These are phyloP conservation scores for Zaprionus ghesquierei DNA, from an alignment of 1,140 invertebrate genomes.

Conservation along the genomic window DNA sequence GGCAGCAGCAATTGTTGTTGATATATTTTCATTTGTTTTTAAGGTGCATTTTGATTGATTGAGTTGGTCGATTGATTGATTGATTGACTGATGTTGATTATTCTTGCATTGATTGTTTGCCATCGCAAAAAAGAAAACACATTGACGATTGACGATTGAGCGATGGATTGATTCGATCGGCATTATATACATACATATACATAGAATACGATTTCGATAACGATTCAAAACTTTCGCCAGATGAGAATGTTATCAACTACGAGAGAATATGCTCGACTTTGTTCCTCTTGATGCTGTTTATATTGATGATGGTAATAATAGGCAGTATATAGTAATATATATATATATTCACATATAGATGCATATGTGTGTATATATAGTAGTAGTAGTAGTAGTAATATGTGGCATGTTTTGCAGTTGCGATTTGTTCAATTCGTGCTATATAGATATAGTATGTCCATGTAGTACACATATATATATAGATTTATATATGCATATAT, in stretches of 20 bases:
- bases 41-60: slow-evolving; percentile 29
- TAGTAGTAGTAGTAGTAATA: slow-evolving; percentile 30
- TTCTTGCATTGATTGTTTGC: background rate
- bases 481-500: slow-evolving; percentile 37
- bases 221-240: slow-evolving; percentile 1
- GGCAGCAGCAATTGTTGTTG: slow-evolving; percentile 47
- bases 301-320: slow-evolving; percentile 30
- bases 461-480: background rate
- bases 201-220: slow-evolving; percentile 6
- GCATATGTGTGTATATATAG: background rate
- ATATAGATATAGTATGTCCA: slow-evolving; percentile 52
- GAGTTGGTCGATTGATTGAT: slow-evolving; percentile 22
- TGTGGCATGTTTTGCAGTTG: slow-evolving; percentile 36
- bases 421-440: slow-evolving; percentile 49
- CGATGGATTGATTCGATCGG: slow-evolving; percentile 13
- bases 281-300: slow-evolving; percentile 12
- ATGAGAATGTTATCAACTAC: slow-evolving; percentile 42
- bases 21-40: slow-evolving; percentile 16
- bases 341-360: background rate
- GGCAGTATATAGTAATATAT: slow-evolving; percentile 11
- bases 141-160: slow-evolving; percentile 15
- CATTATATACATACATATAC: slow-evolving; percentile 11
- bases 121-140: background rate
- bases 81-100: slow-evolving; percentile 23
- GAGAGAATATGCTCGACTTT: background rate